Evolutionary conservation across 2,888 invertebrate species (phyloP).

Genomic region (Zelleria hepariella): DNA sequence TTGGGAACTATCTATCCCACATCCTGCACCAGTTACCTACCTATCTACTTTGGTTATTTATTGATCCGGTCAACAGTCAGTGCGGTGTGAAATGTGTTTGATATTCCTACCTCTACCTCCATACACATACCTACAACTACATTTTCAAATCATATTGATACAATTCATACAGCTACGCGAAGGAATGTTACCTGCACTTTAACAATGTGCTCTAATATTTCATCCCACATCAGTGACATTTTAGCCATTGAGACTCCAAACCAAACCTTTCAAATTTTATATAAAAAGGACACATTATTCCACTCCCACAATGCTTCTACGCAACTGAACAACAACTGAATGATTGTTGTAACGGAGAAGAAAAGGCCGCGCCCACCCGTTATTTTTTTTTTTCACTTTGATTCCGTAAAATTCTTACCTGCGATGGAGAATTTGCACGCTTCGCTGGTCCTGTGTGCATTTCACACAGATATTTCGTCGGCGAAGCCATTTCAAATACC

Average conservation of each 20-base stretch:
- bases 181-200: not conserved
- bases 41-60: not conserved
- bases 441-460: not conserved
- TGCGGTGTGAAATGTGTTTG: not conserved
- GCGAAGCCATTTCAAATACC: not conserved
- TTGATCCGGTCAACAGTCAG: not conserved
- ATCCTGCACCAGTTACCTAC: too few species aligned
- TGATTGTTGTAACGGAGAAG: not conserved
- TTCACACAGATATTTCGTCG: not conserved
- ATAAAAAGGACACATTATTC: not conserved
- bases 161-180: not conserved
- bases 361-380: not conserved
- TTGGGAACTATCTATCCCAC: too few species aligned
- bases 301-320: not conserved
- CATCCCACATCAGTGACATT: not conserved
- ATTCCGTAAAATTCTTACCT: constrained; percentile 1
- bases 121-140: not conserved
- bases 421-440: not conserved
- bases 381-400: not conserved
- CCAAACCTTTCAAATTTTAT: not conserved
- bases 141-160: not conserved
- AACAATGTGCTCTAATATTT: constrained; percentile 1
- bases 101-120: not conserved
- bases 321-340: constrained; percentile 3
- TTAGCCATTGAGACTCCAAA: not conserved